Percentiles rank a stretch among this genome's conserved stretches.
Conservation (phyloP, 2,113 vertebrate genomes). For the Pampusana beccarii region DNA sequence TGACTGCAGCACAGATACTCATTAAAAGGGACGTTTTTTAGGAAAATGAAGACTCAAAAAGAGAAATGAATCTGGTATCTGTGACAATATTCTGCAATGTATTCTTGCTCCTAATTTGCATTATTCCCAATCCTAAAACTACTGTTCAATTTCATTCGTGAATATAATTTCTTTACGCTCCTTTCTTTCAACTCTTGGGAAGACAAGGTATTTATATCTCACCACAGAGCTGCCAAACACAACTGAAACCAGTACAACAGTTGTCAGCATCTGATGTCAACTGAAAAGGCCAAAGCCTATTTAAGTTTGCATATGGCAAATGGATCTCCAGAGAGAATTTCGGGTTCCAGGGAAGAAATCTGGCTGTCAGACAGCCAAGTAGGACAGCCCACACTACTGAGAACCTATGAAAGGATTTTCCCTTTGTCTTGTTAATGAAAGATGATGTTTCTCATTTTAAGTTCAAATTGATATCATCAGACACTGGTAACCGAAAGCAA, state of each 20-base stretch:
- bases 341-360: constrained; percentile 26
- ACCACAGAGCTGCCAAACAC: neutral
- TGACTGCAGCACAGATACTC: neutral
- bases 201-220: constrained; percentile 4
- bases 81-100: neutral
- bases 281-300: constrained; percentile 42
- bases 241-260: constrained; percentile 41
- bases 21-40: neutral
- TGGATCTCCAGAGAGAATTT: constrained; percentile 26
- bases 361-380: constrained; percentile 46
- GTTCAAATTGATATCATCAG: neutral
- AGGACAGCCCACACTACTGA: neutral
- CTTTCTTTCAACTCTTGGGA: neutral
- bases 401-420: neutral
- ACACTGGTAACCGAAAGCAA: neutral
- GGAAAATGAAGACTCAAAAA: neutral
- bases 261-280: constrained; percentile 37
- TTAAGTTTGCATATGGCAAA: constrained; percentile 53
- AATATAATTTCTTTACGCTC: neutral
- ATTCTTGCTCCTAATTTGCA: neutral
- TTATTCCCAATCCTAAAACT: neutral
- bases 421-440: neutral
- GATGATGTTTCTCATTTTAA: neutral
- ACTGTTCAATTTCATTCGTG: neutral
- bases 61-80: neutral